Evolutionary conservation across 2,113 vertebrate genomes (phyloP).

Genomic region (Uropsilus gracilis): DNA sequence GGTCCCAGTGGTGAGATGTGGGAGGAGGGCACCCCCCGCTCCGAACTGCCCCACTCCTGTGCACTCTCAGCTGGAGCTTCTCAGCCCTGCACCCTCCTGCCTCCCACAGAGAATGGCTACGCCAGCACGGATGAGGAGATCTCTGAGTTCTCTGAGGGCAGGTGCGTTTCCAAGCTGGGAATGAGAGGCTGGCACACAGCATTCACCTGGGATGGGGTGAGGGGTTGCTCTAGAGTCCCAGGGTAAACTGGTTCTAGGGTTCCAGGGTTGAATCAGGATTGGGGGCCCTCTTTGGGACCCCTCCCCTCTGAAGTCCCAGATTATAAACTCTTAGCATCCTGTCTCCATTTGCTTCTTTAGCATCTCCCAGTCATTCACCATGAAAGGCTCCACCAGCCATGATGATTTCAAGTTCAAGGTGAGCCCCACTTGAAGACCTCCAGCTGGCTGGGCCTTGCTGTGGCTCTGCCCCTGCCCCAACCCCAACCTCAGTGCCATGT

Average conservation of each 20-base stretch:
- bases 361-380: constrained; percentile 89
- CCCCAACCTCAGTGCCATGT: background rate
- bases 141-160: constrained; percentile 95
- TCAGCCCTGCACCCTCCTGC: background rate
- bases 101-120: constrained; percentile 93
- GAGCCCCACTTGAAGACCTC: constrained; percentile 14
- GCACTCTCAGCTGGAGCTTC: fast-evolving
- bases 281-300: background rate
- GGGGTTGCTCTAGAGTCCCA: background rate
- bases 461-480: background rate
- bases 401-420: constrained; percentile 98
- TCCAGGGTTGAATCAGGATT: background rate
- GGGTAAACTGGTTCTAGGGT: background rate
- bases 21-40: background rate
- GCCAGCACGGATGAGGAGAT: constrained; percentile 96
- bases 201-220: fast-evolving
- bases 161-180: constrained; percentile 84
- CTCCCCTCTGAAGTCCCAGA: background rate
- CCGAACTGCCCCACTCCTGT: background rate
- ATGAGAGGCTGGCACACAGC: background rate
- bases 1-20: background rate
- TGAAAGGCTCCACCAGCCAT: constrained; percentile 97
- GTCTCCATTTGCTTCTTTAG: constrained; percentile 78
- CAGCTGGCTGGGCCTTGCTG: background rate
- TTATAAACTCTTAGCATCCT: background rate